Percentiles rank a stretch among this genome's conserved stretches.
phyloP scores from a whole-genome alignment of 2,113 vertebrate species.

The Rhagologus leucostigma region DNA sequence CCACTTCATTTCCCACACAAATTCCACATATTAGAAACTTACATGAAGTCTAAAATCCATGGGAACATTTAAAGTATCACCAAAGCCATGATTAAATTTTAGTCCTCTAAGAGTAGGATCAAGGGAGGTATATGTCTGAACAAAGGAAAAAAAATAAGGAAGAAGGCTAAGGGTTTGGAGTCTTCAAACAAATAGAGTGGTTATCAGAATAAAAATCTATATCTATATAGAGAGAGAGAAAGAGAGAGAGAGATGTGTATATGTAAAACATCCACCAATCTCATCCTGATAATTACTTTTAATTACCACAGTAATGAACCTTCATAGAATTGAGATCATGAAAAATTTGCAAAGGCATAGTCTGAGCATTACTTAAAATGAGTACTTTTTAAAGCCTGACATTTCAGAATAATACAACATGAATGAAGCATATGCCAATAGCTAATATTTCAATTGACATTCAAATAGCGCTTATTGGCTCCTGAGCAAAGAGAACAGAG shows the following conservation, averaged over 20 bases:
- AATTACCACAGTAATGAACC: not conserved
- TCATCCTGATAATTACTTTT: not conserved
- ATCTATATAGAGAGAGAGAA: not conserved
- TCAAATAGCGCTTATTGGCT: not conserved
- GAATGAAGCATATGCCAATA: not conserved
- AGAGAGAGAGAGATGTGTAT: not conserved
- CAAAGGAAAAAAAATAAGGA: not conserved
- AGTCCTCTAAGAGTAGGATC: not conserved
- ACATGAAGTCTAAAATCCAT: not conserved
- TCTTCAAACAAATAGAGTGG: not conserved
- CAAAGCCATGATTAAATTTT: not conserved
- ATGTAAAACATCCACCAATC: not conserved
- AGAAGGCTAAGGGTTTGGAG: not conserved
- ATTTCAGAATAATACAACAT: not conserved
- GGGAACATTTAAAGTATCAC: not conserved
- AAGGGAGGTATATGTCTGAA: not conserved
- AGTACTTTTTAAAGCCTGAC: not conserved
- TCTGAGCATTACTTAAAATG: not conserved
- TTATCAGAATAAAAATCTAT: not conserved
- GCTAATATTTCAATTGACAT: not conserved
- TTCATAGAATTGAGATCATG: not conserved
- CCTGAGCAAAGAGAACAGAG: not conserved
- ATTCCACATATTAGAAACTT: not conserved
- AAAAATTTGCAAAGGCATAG: not conserved
- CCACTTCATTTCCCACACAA: not conserved